Evolutionary conservation across 2,888 invertebrate genomes (phyloP).

Genomic region (Acronicta alni): DNA sequence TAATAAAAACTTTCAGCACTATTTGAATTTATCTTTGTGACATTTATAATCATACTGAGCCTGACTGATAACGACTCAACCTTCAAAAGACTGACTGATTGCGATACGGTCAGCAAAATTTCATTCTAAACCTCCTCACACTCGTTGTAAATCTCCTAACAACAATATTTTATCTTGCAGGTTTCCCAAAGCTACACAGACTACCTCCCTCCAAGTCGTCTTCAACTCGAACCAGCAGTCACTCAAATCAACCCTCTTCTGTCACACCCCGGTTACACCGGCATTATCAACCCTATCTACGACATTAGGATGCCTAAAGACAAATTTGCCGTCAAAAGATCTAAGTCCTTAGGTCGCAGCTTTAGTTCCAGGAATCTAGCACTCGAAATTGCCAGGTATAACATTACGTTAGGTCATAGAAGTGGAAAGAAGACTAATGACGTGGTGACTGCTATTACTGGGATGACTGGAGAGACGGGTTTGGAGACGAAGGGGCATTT

Average conservation of each 20-base stretch:
- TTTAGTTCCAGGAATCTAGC: conserved; percentile 73
- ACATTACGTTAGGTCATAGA: conserved; percentile 76
- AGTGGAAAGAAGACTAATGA: conserved; percentile 79
- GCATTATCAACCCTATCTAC: conserved; percentile 82
- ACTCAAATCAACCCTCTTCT: conserved; percentile 52
- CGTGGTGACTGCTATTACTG: conserved; percentile 79
- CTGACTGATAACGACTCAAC: too few relatives aligned
- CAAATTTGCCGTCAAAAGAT: conserved; percentile 79
- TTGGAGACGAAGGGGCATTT: conserved; percentile 76
- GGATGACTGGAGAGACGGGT: conserved; percentile 76
- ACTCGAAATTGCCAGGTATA: conserved; percentile 76
- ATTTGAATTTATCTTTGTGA: too few relatives aligned
- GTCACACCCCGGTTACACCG: conserved; percentile 69
- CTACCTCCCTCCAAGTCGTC: conserved; percentile 70
- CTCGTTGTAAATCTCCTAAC: background rate
- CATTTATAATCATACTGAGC: too few relatives aligned
- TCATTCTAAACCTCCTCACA: too few relatives aligned
- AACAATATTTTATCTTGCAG: conserved; percentile 56
- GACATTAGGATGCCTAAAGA: conserved; percentile 81
- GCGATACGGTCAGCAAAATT: too few relatives aligned
- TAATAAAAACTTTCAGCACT: too few relatives aligned
- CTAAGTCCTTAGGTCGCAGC: conserved; percentile 79
- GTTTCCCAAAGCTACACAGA: conserved; percentile 68
- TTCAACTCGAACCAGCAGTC: conserved; percentile 48
- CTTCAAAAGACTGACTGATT: too few relatives aligned